A percentile compares a stretch with the other conserved stretches of the same genome.
Conservation (phyloP, 1,140 invertebrate genomes). For the Acromyrmex echinatior region DNA sequence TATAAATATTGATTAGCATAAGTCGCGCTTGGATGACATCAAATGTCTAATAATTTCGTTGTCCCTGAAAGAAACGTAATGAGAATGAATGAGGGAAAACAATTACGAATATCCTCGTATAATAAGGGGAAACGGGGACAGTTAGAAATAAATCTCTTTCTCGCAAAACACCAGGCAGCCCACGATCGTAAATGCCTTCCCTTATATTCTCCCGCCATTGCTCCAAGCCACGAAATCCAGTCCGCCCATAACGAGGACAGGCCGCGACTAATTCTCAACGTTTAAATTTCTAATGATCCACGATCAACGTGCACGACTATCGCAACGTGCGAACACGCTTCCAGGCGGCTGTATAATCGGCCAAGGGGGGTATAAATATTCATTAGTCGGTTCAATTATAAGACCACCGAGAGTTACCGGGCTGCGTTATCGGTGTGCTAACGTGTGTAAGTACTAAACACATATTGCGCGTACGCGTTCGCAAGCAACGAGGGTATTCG, state of each 20-base stretch:
- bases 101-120: background rate
- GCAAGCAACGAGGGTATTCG: slow-evolving; percentile 15
- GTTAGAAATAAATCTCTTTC: background rate
- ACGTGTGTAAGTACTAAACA: slow-evolving; percentile 34
- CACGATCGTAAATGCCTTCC: slow-evolving; percentile 21
- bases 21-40: background rate
- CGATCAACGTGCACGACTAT: slow-evolving; percentile 36
- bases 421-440: slow-evolving; percentile 25
- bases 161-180: background rate
- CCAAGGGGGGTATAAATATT: slow-evolving; percentile 50
- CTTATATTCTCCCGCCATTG: slow-evolving; percentile 18
- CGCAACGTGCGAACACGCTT: slow-evolving; percentile 51
- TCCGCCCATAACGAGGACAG: slow-evolving; percentile 36
- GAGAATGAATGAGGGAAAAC: slow-evolving; percentile 2
- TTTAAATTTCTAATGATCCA: slow-evolving; percentile 56
- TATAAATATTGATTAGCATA: background rate
- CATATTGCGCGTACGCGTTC: slow-evolving; percentile 10
- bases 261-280: slow-evolving; percentile 48
- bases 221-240: slow-evolving; percentile 27
- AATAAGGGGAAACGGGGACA: background rate
- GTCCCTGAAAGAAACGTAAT: background rate
- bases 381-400: slow-evolving; percentile 59
- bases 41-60: background rate
- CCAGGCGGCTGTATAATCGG: slow-evolving; percentile 35
- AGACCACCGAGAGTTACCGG: slow-evolving; percentile 29